These are phyloP conservation scores for Yoshiicerus persimilis DNA, from an alignment of 1,140 invertebrate genomes.

Conservation along the genomic window DNA sequence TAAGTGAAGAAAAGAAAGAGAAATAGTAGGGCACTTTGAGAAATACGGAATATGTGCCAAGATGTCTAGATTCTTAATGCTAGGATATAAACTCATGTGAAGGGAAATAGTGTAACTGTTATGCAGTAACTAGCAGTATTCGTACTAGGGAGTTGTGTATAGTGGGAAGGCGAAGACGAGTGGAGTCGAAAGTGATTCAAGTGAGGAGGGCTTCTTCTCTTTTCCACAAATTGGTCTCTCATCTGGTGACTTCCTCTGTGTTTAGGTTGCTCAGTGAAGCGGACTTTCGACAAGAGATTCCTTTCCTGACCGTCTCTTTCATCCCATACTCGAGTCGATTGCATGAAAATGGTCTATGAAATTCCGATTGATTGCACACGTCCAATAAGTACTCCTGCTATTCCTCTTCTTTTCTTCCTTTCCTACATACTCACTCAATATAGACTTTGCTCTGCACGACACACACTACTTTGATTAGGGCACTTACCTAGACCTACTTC, in stretches of 20 bases:
- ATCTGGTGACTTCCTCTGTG: conserved; percentile 45
- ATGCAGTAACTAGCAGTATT: too few species aligned
- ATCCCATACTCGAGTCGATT: conserved; percentile 33
- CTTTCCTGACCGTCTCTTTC: conserved; percentile 44
- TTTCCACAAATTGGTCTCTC: conserved; percentile 48
- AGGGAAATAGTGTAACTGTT: too few species aligned
- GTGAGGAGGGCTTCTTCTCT: conserved; percentile 32
- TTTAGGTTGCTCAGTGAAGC: conserved; percentile 44
- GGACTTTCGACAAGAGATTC: conserved; percentile 44
- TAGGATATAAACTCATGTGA: too few species aligned
- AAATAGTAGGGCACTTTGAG: neutral
- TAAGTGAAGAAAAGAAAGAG: conserved; percentile 5
- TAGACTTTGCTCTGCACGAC: neutral
- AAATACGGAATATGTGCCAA: neutral
- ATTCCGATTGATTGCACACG: conserved; percentile 42
- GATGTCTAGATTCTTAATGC: neutral
- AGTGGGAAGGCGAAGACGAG: neutral
- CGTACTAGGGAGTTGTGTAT: too few species aligned
- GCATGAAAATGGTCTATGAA: conserved; percentile 43
- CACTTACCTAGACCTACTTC: neutral
- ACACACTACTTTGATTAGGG: neutral
- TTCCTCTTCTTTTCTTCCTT: conserved; percentile 9
- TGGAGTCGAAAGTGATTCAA: neutral
- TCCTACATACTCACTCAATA: neutral
- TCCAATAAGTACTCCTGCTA: conserved; percentile 26